Evolutionary conservation across 2,797 vertebrate species (phyloP).

Genomic region (Pseudomugil tenellus): DNA sequence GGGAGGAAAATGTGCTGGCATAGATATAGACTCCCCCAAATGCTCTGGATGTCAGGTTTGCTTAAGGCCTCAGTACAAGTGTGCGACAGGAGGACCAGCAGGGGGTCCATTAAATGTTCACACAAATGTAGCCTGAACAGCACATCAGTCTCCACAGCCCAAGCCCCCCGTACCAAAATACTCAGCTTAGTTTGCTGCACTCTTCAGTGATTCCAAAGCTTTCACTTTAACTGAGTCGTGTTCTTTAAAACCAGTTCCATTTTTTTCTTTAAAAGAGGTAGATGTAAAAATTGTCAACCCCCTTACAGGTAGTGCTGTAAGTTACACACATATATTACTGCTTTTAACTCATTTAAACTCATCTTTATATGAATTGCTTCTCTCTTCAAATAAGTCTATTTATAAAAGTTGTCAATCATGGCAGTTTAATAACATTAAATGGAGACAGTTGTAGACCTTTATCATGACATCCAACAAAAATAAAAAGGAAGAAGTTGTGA

Average conservation of each 20-base stretch:
- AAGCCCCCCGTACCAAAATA: slow-evolving; percentile 16
- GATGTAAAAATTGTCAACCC: background rate
- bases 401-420: background rate
- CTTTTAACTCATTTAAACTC: slow-evolving; percentile 19
- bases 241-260: background rate
- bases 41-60: slow-evolving; percentile 68
- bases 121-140: slow-evolving; percentile 55
- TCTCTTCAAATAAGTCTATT: background rate
- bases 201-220: slow-evolving; percentile 26
- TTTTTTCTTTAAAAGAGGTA: slow-evolving; percentile 1
- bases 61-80: slow-evolving; percentile 51
- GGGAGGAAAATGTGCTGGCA: slow-evolving; percentile 24
- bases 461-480: too few species aligned
- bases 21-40: slow-evolving; percentile 51
- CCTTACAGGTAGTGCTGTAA: background rate
- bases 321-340: background rate
- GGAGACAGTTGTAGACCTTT: background rate
- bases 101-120: slow-evolving; percentile 74
- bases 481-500: too few species aligned
- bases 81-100: slow-evolving; percentile 30
- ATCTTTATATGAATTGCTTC: slow-evolving; percentile 4
- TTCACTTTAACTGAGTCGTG: slow-evolving; percentile 10
- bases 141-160: slow-evolving; percentile 17
- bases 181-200: slow-evolving; percentile 29
- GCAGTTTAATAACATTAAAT: background rate